phyloP scores from a whole-genome alignment of 1,140 invertebrate species.

The Octopus bimaculoides region DNA sequence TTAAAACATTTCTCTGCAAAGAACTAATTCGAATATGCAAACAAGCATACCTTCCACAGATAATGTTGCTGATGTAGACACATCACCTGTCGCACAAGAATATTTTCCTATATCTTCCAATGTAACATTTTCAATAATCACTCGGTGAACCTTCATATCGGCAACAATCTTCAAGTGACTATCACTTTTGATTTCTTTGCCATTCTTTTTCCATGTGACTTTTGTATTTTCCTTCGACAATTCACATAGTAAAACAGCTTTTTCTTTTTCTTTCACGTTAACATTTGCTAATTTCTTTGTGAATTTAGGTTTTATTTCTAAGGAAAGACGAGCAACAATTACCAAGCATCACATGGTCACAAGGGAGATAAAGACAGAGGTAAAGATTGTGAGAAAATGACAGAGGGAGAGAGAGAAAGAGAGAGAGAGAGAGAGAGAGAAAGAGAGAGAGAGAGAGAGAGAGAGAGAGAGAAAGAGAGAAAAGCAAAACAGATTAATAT shows the following conservation, averaged over 20 bases:
- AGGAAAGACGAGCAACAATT: background rate
- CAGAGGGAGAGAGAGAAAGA: background rate
- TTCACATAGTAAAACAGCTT: slow-evolving; percentile 47
- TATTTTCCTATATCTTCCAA: slow-evolving; percentile 39
- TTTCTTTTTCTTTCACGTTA: slow-evolving; percentile 40
- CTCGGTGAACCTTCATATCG: slow-evolving; percentile 34
- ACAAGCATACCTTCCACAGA: slow-evolving; percentile 30
- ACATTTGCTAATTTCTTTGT: slow-evolving; percentile 23
- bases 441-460: too few relatives aligned
- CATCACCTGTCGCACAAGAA: slow-evolving; percentile 39
- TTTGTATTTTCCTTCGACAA: slow-evolving; percentile 46
- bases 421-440: too few relatives aligned
- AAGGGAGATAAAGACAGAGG: background rate
- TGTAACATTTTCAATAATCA: slow-evolving; percentile 35
- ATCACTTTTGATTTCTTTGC: slow-evolving; percentile 50
- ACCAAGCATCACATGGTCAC: background rate
- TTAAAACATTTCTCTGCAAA: too few relatives aligned
- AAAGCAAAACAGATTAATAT: too few relatives aligned
- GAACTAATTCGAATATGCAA: too few relatives aligned
- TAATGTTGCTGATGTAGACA: slow-evolving; percentile 31
- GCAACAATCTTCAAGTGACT: slow-evolving; percentile 53
- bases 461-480: too few relatives aligned
- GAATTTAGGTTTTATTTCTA: slow-evolving; percentile 1
- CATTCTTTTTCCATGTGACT: slow-evolving; percentile 56
- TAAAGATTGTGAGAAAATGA: background rate